Conservation (phyloP, 2,113 vertebrate species). For the Urocolius indicus region DNA sequence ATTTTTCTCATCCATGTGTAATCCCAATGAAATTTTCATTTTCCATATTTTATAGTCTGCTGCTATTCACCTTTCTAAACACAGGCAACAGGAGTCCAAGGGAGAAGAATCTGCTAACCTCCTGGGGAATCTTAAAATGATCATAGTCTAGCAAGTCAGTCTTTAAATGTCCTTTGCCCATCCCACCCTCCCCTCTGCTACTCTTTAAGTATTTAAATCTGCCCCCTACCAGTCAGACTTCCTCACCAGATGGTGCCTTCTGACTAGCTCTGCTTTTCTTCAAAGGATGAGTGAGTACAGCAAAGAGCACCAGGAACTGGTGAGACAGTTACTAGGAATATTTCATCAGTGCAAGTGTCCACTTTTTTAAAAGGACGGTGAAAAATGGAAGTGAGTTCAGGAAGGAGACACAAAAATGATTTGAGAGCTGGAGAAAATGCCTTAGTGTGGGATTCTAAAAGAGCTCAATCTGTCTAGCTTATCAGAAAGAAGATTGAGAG, state of each 20-base stretch:
- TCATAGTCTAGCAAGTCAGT: constrained; percentile 54
- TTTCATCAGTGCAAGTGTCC: constrained; percentile 55
- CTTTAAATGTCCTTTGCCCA: constrained; percentile 62
- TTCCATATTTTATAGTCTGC: constrained; percentile 57
- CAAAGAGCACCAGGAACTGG: constrained; percentile 40
- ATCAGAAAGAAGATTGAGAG: constrained; percentile 58
- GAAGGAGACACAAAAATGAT: constrained; percentile 33
- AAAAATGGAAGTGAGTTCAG: constrained; percentile 53
- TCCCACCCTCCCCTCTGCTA: constrained; percentile 54
- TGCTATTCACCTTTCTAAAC: constrained; percentile 66
- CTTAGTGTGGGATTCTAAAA: constrained; percentile 33
- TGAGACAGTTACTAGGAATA: constrained; percentile 54
- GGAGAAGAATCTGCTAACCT: constrained; percentile 61
- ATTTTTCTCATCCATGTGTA: constrained; percentile 66
- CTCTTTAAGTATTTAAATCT: constrained; percentile 73
- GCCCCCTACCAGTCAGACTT: constrained; percentile 61
- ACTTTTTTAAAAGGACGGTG: constrained; percentile 47
- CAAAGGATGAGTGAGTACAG: constrained; percentile 53
- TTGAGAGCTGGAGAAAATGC: constrained; percentile 46
- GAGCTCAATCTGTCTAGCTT: constrained; percentile 43
- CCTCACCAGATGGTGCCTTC: constrained; percentile 69
- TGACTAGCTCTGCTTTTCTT: constrained; percentile 58
- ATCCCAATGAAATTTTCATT: constrained; percentile 64
- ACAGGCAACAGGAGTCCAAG: constrained; percentile 50
- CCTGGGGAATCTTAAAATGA: constrained; percentile 68